Base-by-base conservation (phyloP, 2,797 vertebrate species). In the Lacerta viridis region DNA sequence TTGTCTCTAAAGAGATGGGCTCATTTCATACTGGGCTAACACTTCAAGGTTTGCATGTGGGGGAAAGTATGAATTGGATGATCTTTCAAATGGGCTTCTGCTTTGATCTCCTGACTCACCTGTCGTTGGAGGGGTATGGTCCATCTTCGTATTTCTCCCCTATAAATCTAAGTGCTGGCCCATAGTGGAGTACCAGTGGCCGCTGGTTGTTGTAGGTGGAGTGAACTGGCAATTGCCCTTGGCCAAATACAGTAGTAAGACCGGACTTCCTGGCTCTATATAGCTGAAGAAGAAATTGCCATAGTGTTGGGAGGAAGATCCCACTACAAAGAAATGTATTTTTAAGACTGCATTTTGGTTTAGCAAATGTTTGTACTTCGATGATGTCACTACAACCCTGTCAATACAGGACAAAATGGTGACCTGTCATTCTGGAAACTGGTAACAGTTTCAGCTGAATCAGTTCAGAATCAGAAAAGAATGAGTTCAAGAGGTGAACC, bases 401-500 rank as follows among this genome's bases (percentile, higher is more conserved):
- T 27, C 55, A 15, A 6, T 50, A 13, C 66, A 83, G 33, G 78
- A 43, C 20, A 36, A 43, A 80, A 39, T 50, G 4, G 71, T 46
- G 13, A 59, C 20, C 17, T 9, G 8, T 86, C 64, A 0, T 59
- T 50, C 85, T 82, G 87, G 86, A 89, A 91, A 27, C 10, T 84
- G 86, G 74, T 4, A 50, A 83, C 23, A 33, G 82, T 84, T 90
- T 64, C 33, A 71, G 69, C 3, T 39, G 91, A 93, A 85, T 85
- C 68, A 27, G 64, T 29, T 9, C 0, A 82, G 85, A 43, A 80
- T 64, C 23, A 61, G 77, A 90, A 91, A 27, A 18, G 20, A 87
- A 75, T 2, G 61, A 78, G 84, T 84, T 91, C 75, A 83, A 81
- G 59, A 93, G 41, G 46, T 91, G 55, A 92, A 76, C 84, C 3